phyloP scores from a whole-genome alignment of 1,140 invertebrate genomes.

The Cherax quadricarinatus region DNA sequence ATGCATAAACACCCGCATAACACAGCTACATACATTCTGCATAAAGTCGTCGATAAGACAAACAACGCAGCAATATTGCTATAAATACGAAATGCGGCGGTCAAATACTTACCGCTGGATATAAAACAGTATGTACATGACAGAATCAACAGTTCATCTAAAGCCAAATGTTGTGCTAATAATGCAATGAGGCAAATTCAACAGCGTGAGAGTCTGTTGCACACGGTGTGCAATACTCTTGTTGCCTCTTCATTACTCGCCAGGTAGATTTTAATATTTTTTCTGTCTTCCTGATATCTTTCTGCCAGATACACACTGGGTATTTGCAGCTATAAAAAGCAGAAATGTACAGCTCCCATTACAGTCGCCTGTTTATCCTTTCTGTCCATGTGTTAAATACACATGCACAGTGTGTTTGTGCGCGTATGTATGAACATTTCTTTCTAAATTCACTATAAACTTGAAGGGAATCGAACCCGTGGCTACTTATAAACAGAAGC shows the following conservation, averaged over 20 bases:
- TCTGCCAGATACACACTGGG: too few species aligned
- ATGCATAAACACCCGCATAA: too few species aligned
- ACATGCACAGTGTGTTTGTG: too few species aligned
- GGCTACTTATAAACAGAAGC: too few species aligned
- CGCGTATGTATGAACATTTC: too few species aligned
- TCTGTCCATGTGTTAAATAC: too few species aligned
- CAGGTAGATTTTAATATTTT: background rate
- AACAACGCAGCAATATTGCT: background rate
- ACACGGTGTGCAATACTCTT: background rate
- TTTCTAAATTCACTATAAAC: too few species aligned
- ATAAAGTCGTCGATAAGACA: background rate
- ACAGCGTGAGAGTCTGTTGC: background rate
- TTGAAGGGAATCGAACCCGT: too few species aligned
- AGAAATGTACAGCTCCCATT: too few species aligned
- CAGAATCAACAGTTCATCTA: background rate
- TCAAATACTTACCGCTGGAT: background rate
- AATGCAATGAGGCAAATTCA: slow-evolving; percentile 6
- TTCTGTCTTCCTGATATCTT: too few species aligned
- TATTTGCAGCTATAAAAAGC: too few species aligned
- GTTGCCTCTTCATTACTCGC: slow-evolving; percentile 2
- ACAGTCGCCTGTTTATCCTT: too few species aligned
- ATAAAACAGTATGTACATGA: background rate
- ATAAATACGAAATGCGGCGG: background rate
- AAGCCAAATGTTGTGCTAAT: background rate
- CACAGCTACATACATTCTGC: background rate